Evolutionary conservation across 2,113 vertebrate species (phyloP).

Genomic region (Channa maculata): DNA sequence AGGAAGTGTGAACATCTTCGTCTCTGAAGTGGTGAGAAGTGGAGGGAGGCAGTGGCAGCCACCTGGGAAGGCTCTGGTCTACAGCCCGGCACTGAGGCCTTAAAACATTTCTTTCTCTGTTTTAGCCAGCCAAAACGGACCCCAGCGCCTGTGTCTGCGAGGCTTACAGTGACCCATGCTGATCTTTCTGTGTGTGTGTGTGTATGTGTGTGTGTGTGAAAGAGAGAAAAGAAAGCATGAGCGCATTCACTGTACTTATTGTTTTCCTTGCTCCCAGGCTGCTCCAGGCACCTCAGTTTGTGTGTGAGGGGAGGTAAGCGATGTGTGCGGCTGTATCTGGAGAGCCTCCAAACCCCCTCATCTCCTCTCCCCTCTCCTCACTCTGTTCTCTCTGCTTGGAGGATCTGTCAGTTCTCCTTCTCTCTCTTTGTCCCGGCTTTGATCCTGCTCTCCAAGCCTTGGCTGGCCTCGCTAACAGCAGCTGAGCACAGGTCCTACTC

Average conservation of each 20-base stretch:
- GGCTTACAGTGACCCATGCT: slow-evolving; percentile 75
- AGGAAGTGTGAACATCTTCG: slow-evolving; percentile 69
- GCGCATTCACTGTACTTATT: slow-evolving; percentile 74
- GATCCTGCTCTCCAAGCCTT: slow-evolving; percentile 78
- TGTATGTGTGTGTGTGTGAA: slow-evolving; percentile 34
- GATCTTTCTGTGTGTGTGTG: slow-evolving; percentile 65
- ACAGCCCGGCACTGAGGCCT: slow-evolving; percentile 65
- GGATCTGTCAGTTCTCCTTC: slow-evolving; percentile 81
- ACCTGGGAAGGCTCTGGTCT: slow-evolving; percentile 71
- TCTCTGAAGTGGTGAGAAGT: slow-evolving; percentile 70
- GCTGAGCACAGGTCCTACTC: slow-evolving; percentile 78
- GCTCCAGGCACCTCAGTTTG: slow-evolving; percentile 69
- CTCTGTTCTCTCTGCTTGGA: slow-evolving; percentile 77
- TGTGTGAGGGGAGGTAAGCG: slow-evolving; percentile 68
- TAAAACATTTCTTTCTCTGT: slow-evolving; percentile 74
- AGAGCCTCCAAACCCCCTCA: slow-evolving; percentile 77
- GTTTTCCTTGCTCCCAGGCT: slow-evolving; percentile 79
- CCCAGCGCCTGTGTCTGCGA: slow-evolving; percentile 73
- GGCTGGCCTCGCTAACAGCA: slow-evolving; percentile 79
- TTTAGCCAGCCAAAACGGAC: slow-evolving; percentile 73
- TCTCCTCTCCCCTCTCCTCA: slow-evolving; percentile 70
- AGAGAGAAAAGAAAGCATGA: slow-evolving; percentile 56
- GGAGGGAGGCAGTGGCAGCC: slow-evolving; percentile 65
- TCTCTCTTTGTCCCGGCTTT: slow-evolving; percentile 80
- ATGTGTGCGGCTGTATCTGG: slow-evolving; percentile 79